Evolutionary conservation across 2,113 vertebrate genomes (phyloP).

Genomic region (Plecturocebus donacophilus): DNA sequence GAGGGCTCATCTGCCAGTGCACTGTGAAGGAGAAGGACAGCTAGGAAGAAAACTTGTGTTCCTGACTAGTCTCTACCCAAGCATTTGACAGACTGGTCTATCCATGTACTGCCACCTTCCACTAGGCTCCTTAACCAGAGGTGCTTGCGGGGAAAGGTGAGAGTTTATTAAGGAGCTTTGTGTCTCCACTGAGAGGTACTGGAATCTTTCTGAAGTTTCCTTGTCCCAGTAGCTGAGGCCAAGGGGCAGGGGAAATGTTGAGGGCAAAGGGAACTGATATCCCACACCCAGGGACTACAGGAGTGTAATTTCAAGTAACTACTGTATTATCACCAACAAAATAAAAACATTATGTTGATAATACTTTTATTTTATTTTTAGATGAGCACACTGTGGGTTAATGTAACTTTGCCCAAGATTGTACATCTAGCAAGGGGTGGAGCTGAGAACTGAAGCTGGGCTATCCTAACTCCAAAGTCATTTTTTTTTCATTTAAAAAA

Average conservation of each 20-base stretch:
- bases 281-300: no score
- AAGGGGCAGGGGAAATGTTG: neutral
- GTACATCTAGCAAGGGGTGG: neutral
- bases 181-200: neutral
- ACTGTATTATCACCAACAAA: neutral
- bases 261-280: neutral
- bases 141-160: neutral
- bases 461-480: neutral
- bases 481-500: neutral
- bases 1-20: neutral
- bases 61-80: neutral
- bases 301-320: neutral
- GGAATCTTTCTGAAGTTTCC: neutral
- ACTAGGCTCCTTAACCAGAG: neutral
- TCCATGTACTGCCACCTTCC: neutral
- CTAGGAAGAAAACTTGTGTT: neutral
- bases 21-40: neutral
- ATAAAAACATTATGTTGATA: no score
- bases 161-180: neutral
- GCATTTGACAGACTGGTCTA: neutral
- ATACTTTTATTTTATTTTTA: neutral
- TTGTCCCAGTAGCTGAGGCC: neutral
- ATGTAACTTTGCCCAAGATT: neutral
- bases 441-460: neutral
- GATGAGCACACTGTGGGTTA: neutral